Percentiles rank a stretch among this genome's conserved stretches.
Evolutionary conservation across 1,140 invertebrate genomes (phyloP).

Genomic region (Sarcophaga bullata): DNA sequence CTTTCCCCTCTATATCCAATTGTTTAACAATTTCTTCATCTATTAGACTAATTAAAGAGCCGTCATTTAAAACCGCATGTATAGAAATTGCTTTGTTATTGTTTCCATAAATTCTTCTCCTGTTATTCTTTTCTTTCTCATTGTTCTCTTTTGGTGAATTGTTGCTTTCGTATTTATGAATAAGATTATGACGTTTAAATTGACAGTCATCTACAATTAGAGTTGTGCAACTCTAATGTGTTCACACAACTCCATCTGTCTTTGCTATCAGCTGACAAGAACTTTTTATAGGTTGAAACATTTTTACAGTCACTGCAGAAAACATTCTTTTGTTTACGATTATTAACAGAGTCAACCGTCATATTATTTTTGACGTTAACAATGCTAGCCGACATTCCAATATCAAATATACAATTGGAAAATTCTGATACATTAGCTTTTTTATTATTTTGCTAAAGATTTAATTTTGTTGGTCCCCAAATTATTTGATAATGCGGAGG

Average conservation of each 20-base stretch:
- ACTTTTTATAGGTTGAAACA: background rate
- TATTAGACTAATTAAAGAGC: background rate
- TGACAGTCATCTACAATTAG: background rate
- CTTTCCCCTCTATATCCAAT: background rate
- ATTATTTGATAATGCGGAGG: background rate
- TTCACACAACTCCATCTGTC: background rate
- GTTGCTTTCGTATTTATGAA: background rate
- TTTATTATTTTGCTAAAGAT: background rate
- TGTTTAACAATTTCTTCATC: background rate
- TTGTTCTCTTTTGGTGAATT: no score
- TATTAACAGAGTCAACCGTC: background rate
- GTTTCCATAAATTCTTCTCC: background rate
- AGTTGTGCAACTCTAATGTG: background rate
- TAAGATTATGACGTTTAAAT: background rate
- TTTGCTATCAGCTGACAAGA: background rate
- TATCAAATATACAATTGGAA: background rate
- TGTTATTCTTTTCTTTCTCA: background rate
- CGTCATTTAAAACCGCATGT: background rate
- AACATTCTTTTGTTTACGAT: conserved; percentile 13
- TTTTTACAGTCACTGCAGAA: background rate
- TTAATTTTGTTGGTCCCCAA: background rate
- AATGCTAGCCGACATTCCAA: background rate
- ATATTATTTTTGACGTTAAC: background rate
- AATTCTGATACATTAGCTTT: background rate
- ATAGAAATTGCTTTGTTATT: background rate